A percentile compares a stretch with the other conserved stretches of the same genome.
Conservation (phyloP, 2,113 vertebrate genomes). For the Clinocottus analis region DNA sequence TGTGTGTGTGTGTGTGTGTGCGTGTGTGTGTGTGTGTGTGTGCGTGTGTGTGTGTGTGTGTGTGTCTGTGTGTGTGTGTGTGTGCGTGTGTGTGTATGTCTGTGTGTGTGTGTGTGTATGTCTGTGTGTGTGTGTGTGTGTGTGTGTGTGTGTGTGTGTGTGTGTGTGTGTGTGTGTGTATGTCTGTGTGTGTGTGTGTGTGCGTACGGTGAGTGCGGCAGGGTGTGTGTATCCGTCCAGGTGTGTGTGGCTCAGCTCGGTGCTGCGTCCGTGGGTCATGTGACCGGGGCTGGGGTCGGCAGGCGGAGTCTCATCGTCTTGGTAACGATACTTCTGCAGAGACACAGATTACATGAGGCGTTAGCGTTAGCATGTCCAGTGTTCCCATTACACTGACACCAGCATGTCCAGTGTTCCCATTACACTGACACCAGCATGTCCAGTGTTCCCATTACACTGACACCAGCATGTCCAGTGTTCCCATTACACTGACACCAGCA, state of each 20-base stretch:
- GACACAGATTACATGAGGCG: slow-evolving; percentile 35
- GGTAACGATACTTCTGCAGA: slow-evolving; percentile 85
- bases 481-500: too few species aligned
- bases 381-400: background rate
- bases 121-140: slow-evolving; percentile 16
- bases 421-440: background rate
- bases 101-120: slow-evolving; percentile 11
- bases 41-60: slow-evolving; percentile 81
- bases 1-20: slow-evolving; percentile 51
- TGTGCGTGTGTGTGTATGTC: slow-evolving; percentile 2
- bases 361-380: background rate
- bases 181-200: slow-evolving; percentile 79
- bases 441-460: background rate
- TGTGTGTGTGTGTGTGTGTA: slow-evolving; percentile 51
- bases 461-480: too few species aligned
- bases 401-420: background rate
- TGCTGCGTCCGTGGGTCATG: slow-evolving; percentile 76
- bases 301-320: slow-evolving; percentile 84
- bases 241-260: slow-evolving; percentile 80
- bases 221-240: slow-evolving; percentile 85
- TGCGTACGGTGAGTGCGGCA: slow-evolving; percentile 79
- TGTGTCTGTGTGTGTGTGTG: slow-evolving; percentile 58
- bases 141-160: slow-evolving; percentile 73
- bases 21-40: slow-evolving; percentile 79
- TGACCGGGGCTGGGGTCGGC: slow-evolving; percentile 80